Evolutionary conservation across 2,797 vertebrate species (phyloP).

Genomic region (Squalus acanthias): DNA sequence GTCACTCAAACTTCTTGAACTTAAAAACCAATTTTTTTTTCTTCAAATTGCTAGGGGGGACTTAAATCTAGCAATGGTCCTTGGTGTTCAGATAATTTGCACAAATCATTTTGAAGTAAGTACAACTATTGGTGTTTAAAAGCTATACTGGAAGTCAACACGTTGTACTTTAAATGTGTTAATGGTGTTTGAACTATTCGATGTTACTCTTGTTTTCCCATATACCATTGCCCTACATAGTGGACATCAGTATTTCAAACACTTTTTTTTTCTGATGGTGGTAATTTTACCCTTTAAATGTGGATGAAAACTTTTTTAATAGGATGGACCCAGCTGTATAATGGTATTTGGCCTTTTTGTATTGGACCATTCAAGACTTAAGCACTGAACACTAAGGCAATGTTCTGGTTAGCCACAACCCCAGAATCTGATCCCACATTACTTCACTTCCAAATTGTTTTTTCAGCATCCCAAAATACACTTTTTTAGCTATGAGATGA

Average conservation of each 20-base stretch:
- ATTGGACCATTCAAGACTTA: neutral
- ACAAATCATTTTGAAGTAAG: slow-evolving; percentile 33
- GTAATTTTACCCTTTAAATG: neutral
- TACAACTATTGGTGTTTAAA: slow-evolving; percentile 2
- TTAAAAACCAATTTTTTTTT: neutral
- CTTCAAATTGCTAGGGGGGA: neutral
- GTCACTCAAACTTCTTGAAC: no score
- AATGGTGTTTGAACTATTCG: slow-evolving; percentile 4
- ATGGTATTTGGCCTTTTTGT: neutral
- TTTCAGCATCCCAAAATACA: neutral
- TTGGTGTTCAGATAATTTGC: neutral
- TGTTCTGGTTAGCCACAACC: neutral
- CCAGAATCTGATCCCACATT: neutral
- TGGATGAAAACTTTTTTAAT: neutral
- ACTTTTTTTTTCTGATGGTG: neutral
- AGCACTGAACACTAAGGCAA: neutral
- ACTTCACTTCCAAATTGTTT: neutral
- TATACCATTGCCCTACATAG: neutral
- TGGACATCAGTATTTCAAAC: slow-evolving; percentile 1
- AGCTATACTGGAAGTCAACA: neutral
- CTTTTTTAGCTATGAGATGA: neutral
- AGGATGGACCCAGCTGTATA: neutral
- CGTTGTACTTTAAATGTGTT: neutral
- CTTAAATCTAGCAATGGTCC: neutral
- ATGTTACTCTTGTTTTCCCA: neutral